These are phyloP conservation scores for Todiramphus chloris DNA, from an alignment of 2,113 vertebrate genomes.

Conservation along the genomic window DNA sequence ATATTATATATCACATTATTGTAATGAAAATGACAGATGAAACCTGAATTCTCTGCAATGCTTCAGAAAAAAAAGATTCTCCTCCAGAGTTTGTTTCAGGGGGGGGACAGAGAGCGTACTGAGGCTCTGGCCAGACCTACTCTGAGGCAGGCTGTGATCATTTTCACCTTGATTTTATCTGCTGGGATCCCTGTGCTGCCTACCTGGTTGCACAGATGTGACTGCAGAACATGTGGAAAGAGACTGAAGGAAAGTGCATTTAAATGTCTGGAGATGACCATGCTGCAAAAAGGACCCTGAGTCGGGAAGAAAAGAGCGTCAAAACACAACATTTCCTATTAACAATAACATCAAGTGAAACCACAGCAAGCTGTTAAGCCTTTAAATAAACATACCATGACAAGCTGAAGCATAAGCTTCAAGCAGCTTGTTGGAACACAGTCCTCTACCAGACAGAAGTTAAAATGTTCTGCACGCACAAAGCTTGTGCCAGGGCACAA, in stretches of 20 bases:
- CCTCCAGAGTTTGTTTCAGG: neutral
- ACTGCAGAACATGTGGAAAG: neutral
- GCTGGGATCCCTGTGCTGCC: neutral
- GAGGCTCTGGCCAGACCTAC: neutral
- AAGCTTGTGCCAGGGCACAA: conserved; percentile 28
- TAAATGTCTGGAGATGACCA: neutral
- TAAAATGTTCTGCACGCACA: conserved; percentile 22
- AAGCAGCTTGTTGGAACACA: conserved; percentile 65
- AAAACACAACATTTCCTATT: conserved; percentile 64
- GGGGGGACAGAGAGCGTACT: neutral
- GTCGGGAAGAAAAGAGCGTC: neutral
- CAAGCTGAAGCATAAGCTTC: conserved; percentile 62
- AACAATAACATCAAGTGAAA: conserved; percentile 61
- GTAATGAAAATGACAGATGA: neutral
- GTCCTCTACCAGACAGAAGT: conserved; percentile 57
- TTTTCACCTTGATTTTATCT: neutral
- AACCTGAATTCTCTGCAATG: neutral
- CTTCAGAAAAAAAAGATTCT: neutral
- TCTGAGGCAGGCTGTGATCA: neutral
- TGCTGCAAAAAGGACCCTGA: neutral
- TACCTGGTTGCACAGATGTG: fast-evolving
- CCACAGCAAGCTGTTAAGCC: conserved; percentile 52
- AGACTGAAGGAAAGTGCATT: neutral
- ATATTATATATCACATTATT: neutral
- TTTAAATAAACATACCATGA: conserved; percentile 59